Conservation (phyloP, 1,140 invertebrate species). For the Branchinecta lindahli region DNA sequence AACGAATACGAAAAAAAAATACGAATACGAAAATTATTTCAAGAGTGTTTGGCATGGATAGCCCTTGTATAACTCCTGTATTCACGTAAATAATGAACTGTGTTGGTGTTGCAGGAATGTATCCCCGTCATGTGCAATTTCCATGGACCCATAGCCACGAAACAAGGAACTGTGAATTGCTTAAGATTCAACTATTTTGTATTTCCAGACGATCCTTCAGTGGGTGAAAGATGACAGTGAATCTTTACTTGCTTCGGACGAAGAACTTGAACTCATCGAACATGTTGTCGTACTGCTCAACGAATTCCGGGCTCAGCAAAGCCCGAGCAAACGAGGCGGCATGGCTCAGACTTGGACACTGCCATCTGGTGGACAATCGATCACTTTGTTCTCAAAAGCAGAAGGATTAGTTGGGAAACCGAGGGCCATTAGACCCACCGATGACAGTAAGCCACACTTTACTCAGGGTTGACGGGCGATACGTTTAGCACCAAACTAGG, state of each 20-base stretch:
- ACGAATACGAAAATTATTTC: too few relatives aligned
- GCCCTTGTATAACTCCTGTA: too few relatives aligned
- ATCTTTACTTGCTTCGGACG: slow-evolving; percentile 36
- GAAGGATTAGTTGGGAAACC: slow-evolving; percentile 30
- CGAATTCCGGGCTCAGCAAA: slow-evolving; percentile 39
- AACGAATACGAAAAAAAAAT: too few relatives aligned
- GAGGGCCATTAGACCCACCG: slow-evolving; percentile 41
- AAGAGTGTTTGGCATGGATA: too few relatives aligned
- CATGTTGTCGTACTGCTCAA: slow-evolving; percentile 44
- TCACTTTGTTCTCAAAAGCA: slow-evolving; percentile 38
- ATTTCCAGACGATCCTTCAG: slow-evolving; percentile 45
- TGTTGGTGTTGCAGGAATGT: too few relatives aligned
- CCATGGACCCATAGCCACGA: too few relatives aligned
- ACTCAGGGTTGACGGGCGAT: too few relatives aligned
- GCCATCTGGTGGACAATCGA: slow-evolving; percentile 47
- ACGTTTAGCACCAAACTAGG: too few relatives aligned
- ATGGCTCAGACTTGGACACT: slow-evolving; percentile 49
- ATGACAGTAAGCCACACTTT: slow-evolving; percentile 43
- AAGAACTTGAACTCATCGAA: slow-evolving; percentile 48
- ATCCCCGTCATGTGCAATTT: too few relatives aligned
- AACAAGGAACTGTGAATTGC: too few relatives aligned
- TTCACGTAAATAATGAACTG: too few relatives aligned
- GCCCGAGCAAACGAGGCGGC: background rate
- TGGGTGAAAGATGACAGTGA: slow-evolving; percentile 47
- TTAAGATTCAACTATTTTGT: background rate